Percentiles rank a stretch among this genome's conserved stretches.
Conservation (phyloP, 2,888 invertebrate genomes). For the Elegia similella region DNA sequence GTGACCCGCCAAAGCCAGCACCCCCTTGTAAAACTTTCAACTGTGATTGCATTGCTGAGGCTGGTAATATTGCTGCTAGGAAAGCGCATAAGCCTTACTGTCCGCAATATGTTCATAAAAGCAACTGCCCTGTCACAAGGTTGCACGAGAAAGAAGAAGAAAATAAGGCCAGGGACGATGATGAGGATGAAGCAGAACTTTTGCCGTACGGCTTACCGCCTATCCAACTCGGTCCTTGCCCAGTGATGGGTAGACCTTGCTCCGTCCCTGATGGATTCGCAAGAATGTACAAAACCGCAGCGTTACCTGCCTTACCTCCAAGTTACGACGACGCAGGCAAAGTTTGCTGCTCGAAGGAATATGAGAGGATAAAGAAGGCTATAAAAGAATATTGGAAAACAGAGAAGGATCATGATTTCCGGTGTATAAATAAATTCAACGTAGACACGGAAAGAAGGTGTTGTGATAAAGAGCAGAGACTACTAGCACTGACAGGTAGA, state of each 20-base stretch:
- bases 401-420: constrained; percentile 61
- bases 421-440: constrained; percentile 66
- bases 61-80: constrained; percentile 46
- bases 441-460: constrained; percentile 69
- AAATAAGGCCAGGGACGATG: constrained; percentile 53
- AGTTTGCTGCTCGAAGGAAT: constrained; percentile 74
- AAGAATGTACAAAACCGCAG: constrained; percentile 68
- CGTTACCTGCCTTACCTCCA: constrained; percentile 50
- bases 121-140: constrained; percentile 58
- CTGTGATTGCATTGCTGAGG: constrained; percentile 61
- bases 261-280: constrained; percentile 69
- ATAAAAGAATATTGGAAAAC: constrained; percentile 63
- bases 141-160: constrained; percentile 55
- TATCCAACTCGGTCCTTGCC: constrained; percentile 70
- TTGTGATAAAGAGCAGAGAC: constrained; percentile 67
- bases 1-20: constrained; percentile 58
- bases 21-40: constrained; percentile 69
- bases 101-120: constrained; percentile 65
- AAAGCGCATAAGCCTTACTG: constrained; percentile 66
- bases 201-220: constrained; percentile 72
- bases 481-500: constrained; percentile 58
- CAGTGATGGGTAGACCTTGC: constrained; percentile 70
- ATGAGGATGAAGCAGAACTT: constrained; percentile 61
- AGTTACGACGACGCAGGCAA: constrained; percentile 69
- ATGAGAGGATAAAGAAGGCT: constrained; percentile 69